These are phyloP conservation scores for Bathynomus jamesi DNA, from an alignment of 1,140 invertebrate species.

Conservation along the genomic window DNA sequence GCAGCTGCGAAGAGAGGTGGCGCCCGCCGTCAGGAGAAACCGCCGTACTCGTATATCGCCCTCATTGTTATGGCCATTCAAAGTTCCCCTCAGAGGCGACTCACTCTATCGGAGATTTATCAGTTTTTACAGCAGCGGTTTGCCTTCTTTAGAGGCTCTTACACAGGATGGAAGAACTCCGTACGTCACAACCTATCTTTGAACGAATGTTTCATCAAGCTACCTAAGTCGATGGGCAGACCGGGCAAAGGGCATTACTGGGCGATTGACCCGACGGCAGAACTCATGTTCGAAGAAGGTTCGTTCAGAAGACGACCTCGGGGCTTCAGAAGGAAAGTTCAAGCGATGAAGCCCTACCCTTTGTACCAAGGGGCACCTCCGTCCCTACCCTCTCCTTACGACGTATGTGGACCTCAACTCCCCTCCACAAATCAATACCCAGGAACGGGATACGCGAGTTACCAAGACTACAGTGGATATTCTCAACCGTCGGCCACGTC, in stretches of 20 bases:
- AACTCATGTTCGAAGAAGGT: conserved; percentile 96
- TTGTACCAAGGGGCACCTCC: conserved; percentile 35
- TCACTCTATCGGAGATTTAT: conserved; percentile 87
- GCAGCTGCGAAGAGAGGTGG: conserved; percentile 42
- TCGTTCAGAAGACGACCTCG: conserved; percentile 83
- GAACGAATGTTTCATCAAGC: conserved; percentile 95
- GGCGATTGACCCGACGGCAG: conserved; percentile 91
- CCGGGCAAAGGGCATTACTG: conserved; percentile 97
- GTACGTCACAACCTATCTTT: conserved; percentile 92
- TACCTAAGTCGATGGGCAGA: conserved; percentile 76
- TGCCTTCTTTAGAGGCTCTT: conserved; percentile 86
- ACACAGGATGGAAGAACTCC: conserved; percentile 99
- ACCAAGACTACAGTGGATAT: conserved; percentile 32
- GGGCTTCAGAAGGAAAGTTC: conserved; percentile 84
- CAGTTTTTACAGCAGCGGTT: conserved; percentile 74
- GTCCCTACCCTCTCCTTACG: conserved; percentile 23
- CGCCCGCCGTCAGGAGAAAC: conserved; percentile 78
- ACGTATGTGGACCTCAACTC: conserved; percentile 26
- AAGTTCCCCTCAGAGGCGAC: conserved; percentile 69
- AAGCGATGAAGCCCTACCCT: conserved; percentile 53
- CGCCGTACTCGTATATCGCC: conserved; percentile 93
- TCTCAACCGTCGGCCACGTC: conserved; percentile 25
- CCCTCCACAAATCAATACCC: conserved; percentile 27
- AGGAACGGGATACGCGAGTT: conserved; percentile 16
- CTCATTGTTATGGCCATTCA: conserved; percentile 97